Conservation (phyloP, 2,888 invertebrate species). For the Galeopsomyia nigrocyanea region DNA sequence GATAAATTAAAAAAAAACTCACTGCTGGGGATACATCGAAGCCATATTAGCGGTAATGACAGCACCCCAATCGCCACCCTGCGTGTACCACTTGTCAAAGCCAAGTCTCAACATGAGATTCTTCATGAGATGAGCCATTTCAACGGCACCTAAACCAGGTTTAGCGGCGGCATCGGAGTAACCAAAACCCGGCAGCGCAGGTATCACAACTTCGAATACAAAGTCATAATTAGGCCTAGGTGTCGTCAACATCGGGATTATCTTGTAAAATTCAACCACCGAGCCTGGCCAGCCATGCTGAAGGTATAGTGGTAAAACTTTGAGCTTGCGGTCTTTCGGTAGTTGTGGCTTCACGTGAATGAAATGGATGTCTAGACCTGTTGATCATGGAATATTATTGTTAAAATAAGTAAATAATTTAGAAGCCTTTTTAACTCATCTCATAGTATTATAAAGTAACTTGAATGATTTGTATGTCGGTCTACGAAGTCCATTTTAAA, state of each 20-base stretch:
- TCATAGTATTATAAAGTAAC: too few species aligned
- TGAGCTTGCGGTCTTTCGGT: conserved; percentile 50
- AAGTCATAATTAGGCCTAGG: conserved; percentile 71
- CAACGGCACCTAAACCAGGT: conserved; percentile 74
- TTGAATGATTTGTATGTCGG: too few species aligned
- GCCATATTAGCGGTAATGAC: conserved; percentile 76
- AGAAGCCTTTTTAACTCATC: too few species aligned
- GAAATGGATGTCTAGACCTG: conserved; percentile 77
- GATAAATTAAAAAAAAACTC: conserved; percentile 25
- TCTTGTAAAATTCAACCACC: conserved; percentile 84
- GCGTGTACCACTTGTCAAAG: conserved; percentile 76
- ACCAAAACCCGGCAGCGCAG: conserved; percentile 67
- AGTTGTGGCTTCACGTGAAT: conserved; percentile 75
- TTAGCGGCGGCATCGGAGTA: conserved; percentile 73
- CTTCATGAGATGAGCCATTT: conserved; percentile 74
- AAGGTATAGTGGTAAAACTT: conserved; percentile 77
- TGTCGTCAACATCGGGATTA: conserved; percentile 78
- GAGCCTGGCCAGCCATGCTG: conserved; percentile 94
- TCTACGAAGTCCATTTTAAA: too few species aligned
- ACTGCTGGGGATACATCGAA: conserved; percentile 74
- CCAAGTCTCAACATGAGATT: conserved; percentile 82
- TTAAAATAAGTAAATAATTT: too few species aligned
- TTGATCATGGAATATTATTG: not conserved
- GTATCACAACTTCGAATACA: conserved; percentile 76
- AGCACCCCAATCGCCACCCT: conserved; percentile 90